These are phyloP conservation scores for Pseudomyrmex sp. DNA, from an alignment of 1,140 invertebrate species.

Conservation along the genomic window DNA sequence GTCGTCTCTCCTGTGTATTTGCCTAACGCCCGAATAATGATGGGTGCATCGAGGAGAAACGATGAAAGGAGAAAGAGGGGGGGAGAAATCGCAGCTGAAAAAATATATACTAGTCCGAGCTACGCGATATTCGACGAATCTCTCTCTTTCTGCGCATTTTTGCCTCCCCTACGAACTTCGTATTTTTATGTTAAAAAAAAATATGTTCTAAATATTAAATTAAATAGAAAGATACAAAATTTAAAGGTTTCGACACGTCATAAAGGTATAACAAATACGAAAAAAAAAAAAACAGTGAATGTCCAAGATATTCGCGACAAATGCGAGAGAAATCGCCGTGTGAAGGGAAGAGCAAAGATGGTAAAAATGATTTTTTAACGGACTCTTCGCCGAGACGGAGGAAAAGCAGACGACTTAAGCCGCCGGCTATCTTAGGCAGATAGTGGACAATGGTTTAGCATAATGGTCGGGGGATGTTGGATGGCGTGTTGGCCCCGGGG, in stretches of 20 bases:
- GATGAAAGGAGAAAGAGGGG: constrained; percentile 51
- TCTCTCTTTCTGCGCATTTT: not conserved
- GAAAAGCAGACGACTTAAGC: constrained; percentile 62
- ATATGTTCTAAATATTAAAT: not conserved
- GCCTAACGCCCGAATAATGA: constrained; percentile 84
- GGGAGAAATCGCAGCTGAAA: constrained; percentile 56
- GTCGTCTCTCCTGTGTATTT: constrained; percentile 80
- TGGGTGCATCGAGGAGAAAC: constrained; percentile 67
- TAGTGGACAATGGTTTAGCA: constrained; percentile 85
- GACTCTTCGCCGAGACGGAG: constrained; percentile 55
- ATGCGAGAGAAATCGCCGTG: constrained; percentile 47
- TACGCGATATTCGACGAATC: constrained; percentile 37
- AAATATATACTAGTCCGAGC: constrained; percentile 25
- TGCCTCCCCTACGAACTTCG: too few species aligned
- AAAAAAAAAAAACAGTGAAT: not conserved
- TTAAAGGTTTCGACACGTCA: not conserved
- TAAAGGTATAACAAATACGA: not conserved
- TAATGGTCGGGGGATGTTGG: constrained; percentile 80
- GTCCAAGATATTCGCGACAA: constrained; percentile 28
- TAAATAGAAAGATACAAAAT: not conserved
- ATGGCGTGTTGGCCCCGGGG: constrained; percentile 76
- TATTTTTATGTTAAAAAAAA: not conserved
- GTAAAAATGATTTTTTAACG: constrained; percentile 80
- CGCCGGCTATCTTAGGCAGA: constrained; percentile 83
- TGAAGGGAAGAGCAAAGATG: constrained; percentile 47